Evolutionary conservation across 2,888 invertebrate species (phyloP), one percentile per base, ranked within the genome.

Genomic region (Seladonia tumulorum): DNA sequence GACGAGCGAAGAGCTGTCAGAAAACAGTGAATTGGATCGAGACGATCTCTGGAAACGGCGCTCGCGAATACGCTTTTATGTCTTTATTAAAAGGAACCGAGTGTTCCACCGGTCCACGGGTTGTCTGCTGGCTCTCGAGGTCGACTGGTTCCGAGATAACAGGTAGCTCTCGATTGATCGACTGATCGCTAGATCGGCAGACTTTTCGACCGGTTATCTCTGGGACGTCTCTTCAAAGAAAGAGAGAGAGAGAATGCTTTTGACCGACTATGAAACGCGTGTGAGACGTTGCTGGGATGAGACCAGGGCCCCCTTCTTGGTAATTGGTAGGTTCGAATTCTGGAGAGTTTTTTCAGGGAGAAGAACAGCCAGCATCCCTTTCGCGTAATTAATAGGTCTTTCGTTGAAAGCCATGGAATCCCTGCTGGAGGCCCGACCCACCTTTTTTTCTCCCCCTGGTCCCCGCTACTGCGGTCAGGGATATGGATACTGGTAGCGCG

Each of bases 381-480:
- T 88, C 88, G 83, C 80, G 91, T 94, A 94, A 95, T 94, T 94
- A 94, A 94, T 94, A 94, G 94, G 92, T 92, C 86, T 89, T 89
- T 86, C 90, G 57, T 42, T 57, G 82, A 81, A 77, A 78, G 25
- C 60, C 25, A 60, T 29, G 60, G 60, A 60, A 60, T 60, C 60
- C 25, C 60, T n/a, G 53, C 53, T n/a, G n/a, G 10, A 53, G n/a
- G 53, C 53, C 22, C 53, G 53, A 10, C 53, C 53, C 53, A 53
- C 22, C 53, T 10, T 53, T 53, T 53, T 49, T 53, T 53, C 3
- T 53, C 53, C n/a, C 10, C 53, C 22, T 53, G 53, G 53, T n/a
- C n/a, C 22, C n/a, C 60, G 25, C 60, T 60, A 16, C 16, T 60
- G 60, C 60, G 60, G 60, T 60, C 60, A 25, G 25, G 60, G 60